Conservation (phyloP, 2,888 invertebrate species). For the Melanchra persicariae region DNA sequence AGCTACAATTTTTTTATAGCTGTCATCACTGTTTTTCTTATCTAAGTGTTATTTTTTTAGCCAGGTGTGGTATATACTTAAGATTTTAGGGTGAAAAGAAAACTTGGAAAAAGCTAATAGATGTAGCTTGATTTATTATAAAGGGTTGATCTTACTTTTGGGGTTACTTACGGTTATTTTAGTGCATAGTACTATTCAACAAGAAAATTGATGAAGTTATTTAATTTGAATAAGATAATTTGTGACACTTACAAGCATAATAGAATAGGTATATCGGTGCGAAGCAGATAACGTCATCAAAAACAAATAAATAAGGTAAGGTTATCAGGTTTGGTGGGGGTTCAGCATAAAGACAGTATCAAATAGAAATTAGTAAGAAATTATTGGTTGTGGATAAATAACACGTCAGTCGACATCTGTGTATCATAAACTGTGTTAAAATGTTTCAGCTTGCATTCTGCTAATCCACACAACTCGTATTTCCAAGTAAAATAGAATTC, state of each 20-base stretch:
- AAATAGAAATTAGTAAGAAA: neutral
- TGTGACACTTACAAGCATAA: neutral
- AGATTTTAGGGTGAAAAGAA: too few relatives aligned
- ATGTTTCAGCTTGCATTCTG: slow-evolving; percentile 54
- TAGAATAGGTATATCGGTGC: neutral
- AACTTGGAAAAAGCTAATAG: too few relatives aligned
- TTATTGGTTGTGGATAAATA: slow-evolving; percentile 49
- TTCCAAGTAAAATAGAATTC: slow-evolving; percentile 25
- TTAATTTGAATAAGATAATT: too few relatives aligned
- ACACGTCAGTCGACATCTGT: neutral
- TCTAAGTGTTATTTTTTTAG: too few relatives aligned
- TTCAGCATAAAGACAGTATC: slow-evolving; percentile 10
- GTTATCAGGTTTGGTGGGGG: slow-evolving; percentile 29
- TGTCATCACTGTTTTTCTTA: too few relatives aligned
- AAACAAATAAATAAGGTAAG: slow-evolving; percentile 37
- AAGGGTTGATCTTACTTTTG: too few relatives aligned
- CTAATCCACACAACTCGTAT: slow-evolving; percentile 50
- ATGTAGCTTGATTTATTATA: too few relatives aligned
- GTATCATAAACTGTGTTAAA: slow-evolving; percentile 48
- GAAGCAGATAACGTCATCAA: neutral
- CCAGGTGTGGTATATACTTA: too few relatives aligned
- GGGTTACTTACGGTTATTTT: too few relatives aligned
- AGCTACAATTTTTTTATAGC: too few relatives aligned
- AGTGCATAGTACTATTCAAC: too few relatives aligned
- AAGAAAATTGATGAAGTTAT: too few relatives aligned